phyloP scores from a whole-genome alignment of 2,888 invertebrate genomes.

The Strigamia crassipes region DNA sequence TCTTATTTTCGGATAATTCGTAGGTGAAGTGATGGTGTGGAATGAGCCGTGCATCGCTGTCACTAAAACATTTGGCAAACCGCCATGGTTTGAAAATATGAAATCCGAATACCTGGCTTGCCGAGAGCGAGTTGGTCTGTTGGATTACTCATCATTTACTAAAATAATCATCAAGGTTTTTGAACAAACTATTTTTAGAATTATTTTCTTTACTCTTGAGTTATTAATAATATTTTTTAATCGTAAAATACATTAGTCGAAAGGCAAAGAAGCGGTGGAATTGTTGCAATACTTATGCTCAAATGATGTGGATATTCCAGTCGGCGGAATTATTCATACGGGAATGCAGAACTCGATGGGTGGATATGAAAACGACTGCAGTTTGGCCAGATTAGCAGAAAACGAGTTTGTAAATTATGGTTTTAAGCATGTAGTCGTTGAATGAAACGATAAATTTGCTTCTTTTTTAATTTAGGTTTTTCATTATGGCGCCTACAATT shows the following conservation, averaged over 20 bases:
- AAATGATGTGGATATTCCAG: slow-evolving; percentile 91
- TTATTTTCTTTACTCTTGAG: neutral
- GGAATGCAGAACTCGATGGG: slow-evolving; percentile 96
- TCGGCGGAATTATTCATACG: slow-evolving; percentile 92
- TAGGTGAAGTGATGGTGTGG: slow-evolving; percentile 45
- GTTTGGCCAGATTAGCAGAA: slow-evolving; percentile 81
- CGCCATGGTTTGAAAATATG: slow-evolving; percentile 89
- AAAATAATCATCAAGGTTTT: slow-evolving; percentile 89
- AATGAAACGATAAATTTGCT: neutral
- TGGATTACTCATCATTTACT: slow-evolving; percentile 96
- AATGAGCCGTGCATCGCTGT: slow-evolving; percentile 66
- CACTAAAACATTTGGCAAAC: slow-evolving; percentile 86
- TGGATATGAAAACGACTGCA: slow-evolving; percentile 98
- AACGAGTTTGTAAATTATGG: slow-evolving; percentile 72
- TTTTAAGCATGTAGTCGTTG: neutral
- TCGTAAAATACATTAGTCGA: slow-evolving; percentile 67
- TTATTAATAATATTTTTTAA: slow-evolving; percentile 15
- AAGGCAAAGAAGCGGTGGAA: slow-evolving; percentile 84
- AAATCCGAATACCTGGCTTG: slow-evolving; percentile 90
- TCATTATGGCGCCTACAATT: slow-evolving; percentile 97
- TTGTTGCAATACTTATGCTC: slow-evolving; percentile 91
- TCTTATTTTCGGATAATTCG: neutral
- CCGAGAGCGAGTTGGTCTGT: slow-evolving; percentile 85
- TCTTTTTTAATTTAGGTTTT: slow-evolving; percentile 71
- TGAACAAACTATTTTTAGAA: neutral